These are phyloP conservation scores for Pocillopora damicornis DNA, from an alignment of 64 coral and sea anemone species.

Conservation along the genomic window DNA sequence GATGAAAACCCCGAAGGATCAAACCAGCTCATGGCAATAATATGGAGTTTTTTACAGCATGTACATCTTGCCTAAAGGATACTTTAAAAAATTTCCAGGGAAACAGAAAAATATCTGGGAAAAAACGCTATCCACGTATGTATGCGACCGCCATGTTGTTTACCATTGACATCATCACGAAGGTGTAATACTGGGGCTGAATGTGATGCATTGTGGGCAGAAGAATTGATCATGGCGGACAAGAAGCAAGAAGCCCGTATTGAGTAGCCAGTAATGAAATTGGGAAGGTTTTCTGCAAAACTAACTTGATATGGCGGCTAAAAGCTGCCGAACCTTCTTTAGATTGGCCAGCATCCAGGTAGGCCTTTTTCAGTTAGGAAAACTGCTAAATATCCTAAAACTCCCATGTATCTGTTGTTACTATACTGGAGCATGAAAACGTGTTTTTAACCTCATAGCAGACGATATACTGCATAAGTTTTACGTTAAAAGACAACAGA, in stretches of 20 bases:
- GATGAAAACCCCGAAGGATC: constrained; percentile 72
- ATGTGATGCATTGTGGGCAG: constrained; percentile 43
- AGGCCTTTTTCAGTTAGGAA: neutral
- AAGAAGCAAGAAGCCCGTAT: no score
- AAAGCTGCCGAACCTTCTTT: neutral
- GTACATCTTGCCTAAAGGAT: neutral
- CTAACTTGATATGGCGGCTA: neutral
- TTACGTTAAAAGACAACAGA: no score
- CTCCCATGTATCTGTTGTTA: no score
- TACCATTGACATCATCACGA: constrained; percentile 15
- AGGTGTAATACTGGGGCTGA: constrained; percentile 22
- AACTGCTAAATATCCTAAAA: no score
- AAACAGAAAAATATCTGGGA: neutral
- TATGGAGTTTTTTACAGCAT: neutral
- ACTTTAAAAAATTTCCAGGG: neutral
- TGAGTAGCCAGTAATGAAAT: neutral
- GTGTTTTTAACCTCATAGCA: no score
- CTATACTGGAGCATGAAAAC: no score
- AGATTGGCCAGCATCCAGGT: constrained; percentile 5
- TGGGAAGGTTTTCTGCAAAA: neutral
- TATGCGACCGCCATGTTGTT: constrained; percentile 38
- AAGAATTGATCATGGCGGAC: constrained; percentile 20
- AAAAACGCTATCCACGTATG: constrained; percentile 36
- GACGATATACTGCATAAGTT: no score
- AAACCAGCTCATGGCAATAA: constrained; percentile 83